These are phyloP conservation scores for Adelphocoris suturalis DNA, from an alignment of 2,888 invertebrate genomes.

Conservation along the genomic window DNA sequence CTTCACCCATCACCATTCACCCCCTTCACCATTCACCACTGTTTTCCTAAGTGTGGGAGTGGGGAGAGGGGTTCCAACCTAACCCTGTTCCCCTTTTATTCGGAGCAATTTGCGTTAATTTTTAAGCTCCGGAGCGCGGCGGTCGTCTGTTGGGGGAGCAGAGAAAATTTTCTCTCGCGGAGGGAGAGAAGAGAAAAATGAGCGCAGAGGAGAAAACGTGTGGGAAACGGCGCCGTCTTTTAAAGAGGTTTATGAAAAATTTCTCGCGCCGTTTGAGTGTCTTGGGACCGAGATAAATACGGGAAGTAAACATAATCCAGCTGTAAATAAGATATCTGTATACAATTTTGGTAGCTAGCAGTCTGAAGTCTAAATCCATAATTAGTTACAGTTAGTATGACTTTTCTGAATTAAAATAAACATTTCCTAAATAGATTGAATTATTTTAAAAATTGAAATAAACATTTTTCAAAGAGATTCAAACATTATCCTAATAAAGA, in stretches of 20 bases:
- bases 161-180: not conserved
- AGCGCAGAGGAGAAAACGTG: conserved; percentile 1
- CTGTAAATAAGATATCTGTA: not conserved
- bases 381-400: too few species aligned
- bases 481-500: too few species aligned
- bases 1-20: not conserved
- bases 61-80: not conserved
- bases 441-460: too few species aligned
- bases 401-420: too few species aligned
- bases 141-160: not conserved
- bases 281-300: not conserved
- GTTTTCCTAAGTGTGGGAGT: too few species aligned
- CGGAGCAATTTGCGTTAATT: conserved; percentile 26
- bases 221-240: not conserved
- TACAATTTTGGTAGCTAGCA: too few species aligned
- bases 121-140: not conserved
- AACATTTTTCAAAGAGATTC: too few species aligned
- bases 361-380: too few species aligned
- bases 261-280: not conserved
- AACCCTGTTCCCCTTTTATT: not conserved
- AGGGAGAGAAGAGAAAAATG: not conserved
- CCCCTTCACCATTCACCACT: not conserved
- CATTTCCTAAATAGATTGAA: too few species aligned
- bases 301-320: not conserved
- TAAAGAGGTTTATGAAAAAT: conserved; percentile 34